phyloP scores from a whole-genome alignment of 1,140 invertebrate genomes.

The Heliconius eleuchia region DNA sequence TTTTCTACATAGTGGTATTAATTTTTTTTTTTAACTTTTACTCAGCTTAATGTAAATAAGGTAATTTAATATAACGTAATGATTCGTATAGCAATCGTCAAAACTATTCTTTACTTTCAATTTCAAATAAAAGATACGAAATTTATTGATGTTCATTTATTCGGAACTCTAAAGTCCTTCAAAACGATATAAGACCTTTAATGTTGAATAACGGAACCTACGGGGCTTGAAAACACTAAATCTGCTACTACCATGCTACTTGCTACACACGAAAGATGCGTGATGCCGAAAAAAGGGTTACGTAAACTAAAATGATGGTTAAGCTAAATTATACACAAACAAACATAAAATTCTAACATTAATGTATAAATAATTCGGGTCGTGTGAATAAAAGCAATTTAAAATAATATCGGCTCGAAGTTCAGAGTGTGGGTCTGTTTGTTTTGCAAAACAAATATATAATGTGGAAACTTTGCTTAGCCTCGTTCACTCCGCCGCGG shows the following conservation, averaged over 20 bases:
- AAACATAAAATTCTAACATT: not conserved
- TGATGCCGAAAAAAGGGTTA: no score
- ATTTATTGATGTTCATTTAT: not conserved
- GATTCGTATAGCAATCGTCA: no score
- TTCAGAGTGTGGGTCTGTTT: conserved; percentile 45
- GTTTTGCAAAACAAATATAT: conserved; percentile 47
- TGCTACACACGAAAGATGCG: no score
- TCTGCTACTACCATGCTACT: no score
- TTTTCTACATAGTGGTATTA: not conserved
- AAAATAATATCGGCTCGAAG: conserved; percentile 31
- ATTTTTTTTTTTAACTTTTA: not conserved
- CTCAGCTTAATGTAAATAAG: not conserved
- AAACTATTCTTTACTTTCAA: no score
- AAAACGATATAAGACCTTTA: no score
- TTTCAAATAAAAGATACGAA: not conserved
- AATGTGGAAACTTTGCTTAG: conserved; percentile 44
- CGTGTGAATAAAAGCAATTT: conserved; percentile 34
- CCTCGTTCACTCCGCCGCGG: conserved; percentile 43
- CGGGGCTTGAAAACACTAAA: no score
- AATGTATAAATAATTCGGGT: not conserved
- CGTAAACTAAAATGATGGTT: not conserved
- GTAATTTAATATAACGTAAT: no score
- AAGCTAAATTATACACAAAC: not conserved
- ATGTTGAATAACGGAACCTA: no score
- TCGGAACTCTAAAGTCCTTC: not conserved